These are phyloP conservation scores for Stenchaetothrips biformis DNA, from an alignment of 2,888 invertebrate species.

Conservation along the genomic window DNA sequence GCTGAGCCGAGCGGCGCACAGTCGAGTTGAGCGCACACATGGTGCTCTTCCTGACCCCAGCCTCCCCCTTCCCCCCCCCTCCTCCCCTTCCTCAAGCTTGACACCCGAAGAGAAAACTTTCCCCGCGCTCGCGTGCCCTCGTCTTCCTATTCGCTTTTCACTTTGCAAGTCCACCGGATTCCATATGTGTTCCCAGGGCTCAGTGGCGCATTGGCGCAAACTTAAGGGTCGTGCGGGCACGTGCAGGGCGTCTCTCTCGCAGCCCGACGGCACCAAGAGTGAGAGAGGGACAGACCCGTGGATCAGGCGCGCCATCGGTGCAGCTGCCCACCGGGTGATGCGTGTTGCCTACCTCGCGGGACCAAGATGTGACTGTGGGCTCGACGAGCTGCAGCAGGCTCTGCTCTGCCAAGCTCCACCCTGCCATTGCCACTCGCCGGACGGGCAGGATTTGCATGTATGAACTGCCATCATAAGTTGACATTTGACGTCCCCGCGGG, in stretches of 20 bases:
- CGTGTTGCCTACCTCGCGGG: too few species aligned
- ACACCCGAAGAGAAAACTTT: background rate
- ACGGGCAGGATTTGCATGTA: conserved; percentile 15
- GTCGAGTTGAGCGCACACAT: conserved; percentile 12
- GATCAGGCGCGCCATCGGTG: too few species aligned
- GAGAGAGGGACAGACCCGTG: too few species aligned
- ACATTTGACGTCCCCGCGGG: background rate
- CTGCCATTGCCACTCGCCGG: background rate
- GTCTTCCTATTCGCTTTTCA: background rate
- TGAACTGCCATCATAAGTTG: conserved; percentile 23
- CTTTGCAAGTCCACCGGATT: background rate
- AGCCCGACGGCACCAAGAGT: too few species aligned
- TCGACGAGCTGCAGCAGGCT: too few species aligned
- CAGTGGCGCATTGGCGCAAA: too few species aligned
- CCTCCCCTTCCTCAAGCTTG: background rate
- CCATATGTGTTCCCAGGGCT: background rate
- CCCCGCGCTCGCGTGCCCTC: background rate
- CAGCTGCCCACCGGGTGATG: too few species aligned
- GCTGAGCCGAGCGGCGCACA: background rate
- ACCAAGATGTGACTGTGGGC: too few species aligned
- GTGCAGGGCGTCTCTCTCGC: too few species aligned
- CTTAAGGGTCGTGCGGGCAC: too few species aligned
- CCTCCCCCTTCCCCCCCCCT: background rate
- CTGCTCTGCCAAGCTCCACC: background rate
- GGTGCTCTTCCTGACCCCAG: conserved; percentile 18